phyloP scores from a whole-genome alignment of 2,113 vertebrate species.

The Hyperoodon ampullatus region DNA sequence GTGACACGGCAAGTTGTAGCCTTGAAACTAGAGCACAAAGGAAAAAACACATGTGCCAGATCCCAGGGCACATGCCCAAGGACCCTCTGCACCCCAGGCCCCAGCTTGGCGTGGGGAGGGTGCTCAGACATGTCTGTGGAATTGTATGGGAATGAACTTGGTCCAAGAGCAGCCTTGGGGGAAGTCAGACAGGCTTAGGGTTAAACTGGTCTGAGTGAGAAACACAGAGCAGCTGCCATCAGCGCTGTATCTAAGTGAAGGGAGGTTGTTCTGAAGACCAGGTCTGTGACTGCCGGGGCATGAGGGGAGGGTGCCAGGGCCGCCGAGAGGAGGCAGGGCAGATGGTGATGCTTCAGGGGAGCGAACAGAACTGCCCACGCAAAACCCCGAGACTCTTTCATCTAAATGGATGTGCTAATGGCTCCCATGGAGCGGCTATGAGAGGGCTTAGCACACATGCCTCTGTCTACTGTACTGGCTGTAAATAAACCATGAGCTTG shows the following conservation, averaged over 20 bases:
- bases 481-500: slow-evolving; percentile 68
- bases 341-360: slow-evolving; percentile 65
- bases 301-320: slow-evolving; percentile 5
- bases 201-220: background rate
- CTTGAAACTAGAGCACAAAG: background rate
- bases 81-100: background rate
- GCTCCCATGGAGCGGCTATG: slow-evolving; percentile 34
- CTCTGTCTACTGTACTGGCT: slow-evolving; percentile 67
- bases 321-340: slow-evolving; percentile 45
- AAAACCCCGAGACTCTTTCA: slow-evolving; percentile 38
- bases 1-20: background rate
- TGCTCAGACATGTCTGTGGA: background rate
- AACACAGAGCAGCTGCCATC: background rate
- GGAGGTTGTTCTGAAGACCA: background rate
- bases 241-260: background rate
- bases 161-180: background rate
- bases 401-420: slow-evolving; percentile 74
- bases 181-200: background rate
- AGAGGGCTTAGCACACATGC: slow-evolving; percentile 65
- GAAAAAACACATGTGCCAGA: background rate
- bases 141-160: background rate
- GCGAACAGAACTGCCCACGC: slow-evolving; percentile 17
- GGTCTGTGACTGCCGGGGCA: background rate
- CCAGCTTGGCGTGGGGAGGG: background rate
- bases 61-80: background rate